Evolutionary conservation across 2,113 vertebrate genomes (phyloP).

Genomic region (Naja naja): DNA sequence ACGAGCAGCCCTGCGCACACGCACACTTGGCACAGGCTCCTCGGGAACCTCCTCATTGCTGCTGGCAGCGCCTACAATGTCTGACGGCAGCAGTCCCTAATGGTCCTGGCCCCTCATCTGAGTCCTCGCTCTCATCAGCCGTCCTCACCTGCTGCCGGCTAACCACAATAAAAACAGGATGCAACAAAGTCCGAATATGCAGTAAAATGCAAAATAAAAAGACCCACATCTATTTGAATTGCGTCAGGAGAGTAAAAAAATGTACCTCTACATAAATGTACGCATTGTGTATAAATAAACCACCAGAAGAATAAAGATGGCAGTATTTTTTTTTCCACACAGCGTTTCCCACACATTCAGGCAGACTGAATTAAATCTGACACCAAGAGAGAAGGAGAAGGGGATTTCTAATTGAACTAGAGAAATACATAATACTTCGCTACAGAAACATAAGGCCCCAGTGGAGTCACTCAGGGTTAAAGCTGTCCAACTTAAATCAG

Average conservation of each 20-base stretch:
- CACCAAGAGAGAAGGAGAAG: conserved; percentile 7
- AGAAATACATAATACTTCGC: conserved; percentile 59
- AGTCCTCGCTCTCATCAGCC: too few relatives aligned
- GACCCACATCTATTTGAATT: not conserved
- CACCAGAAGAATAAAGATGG: conserved; percentile 28
- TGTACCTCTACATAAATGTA: conserved; percentile 35
- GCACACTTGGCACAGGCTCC: too few relatives aligned
- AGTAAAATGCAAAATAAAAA: not conserved
- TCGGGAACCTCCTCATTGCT: too few relatives aligned
- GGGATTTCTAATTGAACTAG: conserved; percentile 62
- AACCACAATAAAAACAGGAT: too few relatives aligned
- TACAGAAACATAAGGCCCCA: conserved; percentile 46
- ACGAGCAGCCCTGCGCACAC: too few relatives aligned
- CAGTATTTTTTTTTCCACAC: conserved; percentile 41
- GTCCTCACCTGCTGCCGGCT: too few relatives aligned
- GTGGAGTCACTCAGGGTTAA: conserved; percentile 47
- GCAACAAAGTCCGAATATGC: not conserved
- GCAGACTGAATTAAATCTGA: conserved; percentile 66
- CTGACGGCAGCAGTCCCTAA: too few relatives aligned
- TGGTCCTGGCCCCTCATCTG: too few relatives aligned
- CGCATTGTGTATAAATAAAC: conserved; percentile 36
- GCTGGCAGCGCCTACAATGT: too few relatives aligned
- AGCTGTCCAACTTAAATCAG: conserved; percentile 53
- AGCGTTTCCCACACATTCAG: conserved; percentile 31
- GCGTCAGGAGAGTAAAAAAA: not conserved